Evolutionary conservation across 2,888 invertebrate species (phyloP), one percentile per base, ranked within the genome.

Genomic region (Chalcosyrphus nemorum): DNA sequence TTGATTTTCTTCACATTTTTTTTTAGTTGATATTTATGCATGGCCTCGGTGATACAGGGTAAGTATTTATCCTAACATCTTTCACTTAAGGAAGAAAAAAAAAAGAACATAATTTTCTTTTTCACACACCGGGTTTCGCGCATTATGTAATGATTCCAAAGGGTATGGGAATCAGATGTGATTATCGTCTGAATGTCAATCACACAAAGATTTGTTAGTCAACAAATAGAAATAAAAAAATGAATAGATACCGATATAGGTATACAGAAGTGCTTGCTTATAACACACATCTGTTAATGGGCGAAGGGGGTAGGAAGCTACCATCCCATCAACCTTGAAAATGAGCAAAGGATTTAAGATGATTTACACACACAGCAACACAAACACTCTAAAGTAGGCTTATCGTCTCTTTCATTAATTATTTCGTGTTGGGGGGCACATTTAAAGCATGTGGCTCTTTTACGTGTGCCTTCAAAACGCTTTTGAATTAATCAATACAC

Each of bases 21-120:
- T 96, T 95, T 86, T 93, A 98, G 98, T 93, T 98, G 82, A 98
- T 98, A 91, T 98, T 98, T 92, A 94, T 98, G 88, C 98, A 98
- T 93, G 98, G 98, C 86, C 93, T 98, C 85, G 98, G 98, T 71
- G 98, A 98, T 91, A 98, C 98, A 65, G 98, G 98, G 97, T 97
- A 92, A 94, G 94, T 94, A 52, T 57, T 54, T 74, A 66, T 80
- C 66, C 21, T 41, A 59, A 54, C 72, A 43, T 7, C 56, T 4
- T 29, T 56, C 24, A 43, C 41, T 41, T 38, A n/a, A n/a, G n/a
- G 29, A 54, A 38, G 9, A 11, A 41, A n/a, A 7, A 54, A 41
- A 15, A 27, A 27, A 15, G 4, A 0, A 13, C n/a, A n/a, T n/a
- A n/a, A n/a, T 27, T 21, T 17, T 32, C 19, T 9, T 45, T 27